Evolutionary conservation across 1,140 invertebrate species (phyloP), one percentile per base, ranked within the genome.

Genomic region (Drosophila takahashii): DNA sequence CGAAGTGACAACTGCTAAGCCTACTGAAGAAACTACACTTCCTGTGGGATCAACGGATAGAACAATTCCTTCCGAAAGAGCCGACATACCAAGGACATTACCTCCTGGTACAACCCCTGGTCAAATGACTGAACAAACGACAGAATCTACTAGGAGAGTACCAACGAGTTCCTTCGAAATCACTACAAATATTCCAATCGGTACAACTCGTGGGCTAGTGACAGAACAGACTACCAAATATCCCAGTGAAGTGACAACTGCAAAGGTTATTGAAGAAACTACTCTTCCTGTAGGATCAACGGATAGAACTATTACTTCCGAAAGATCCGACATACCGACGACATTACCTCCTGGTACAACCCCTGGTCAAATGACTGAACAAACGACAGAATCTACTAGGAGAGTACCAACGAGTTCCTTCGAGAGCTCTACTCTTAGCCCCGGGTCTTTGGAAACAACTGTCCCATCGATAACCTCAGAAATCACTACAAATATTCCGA

Each of bases 341-440:
- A 27, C 34, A 8, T 15, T 41, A 16, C 26, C 26, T 32, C 11
- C 26, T 0, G 13, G 16, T 11, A 36, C 26, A 13, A 44, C 37
- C 27, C 45, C 36, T 7, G 64, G 18, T 6, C 7, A 29, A 1
- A 7, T 61, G 8, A 47, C 26, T 0, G 18, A 61, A 26, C 62
- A 59, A 62, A 59, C 58, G 32, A 66, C 58, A 9, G 58, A 62
- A 22, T 26, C 18, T 58, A 4, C 16, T 4, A 62, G 15, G 15
- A 37, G 32, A 26, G 11, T 41, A 15, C 36, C 62, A 22, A 62
- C 62, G 1, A 2, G 1, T 4, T 32, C 9, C 4, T 3, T 18
- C 15, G 27, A 50, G 3, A 16, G 4, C 0, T 50, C 47, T 2
- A 50, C 47, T 50, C 27, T 32, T 9, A 11, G 27, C 11, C 15